These are phyloP conservation scores for Carollia perspicillata DNA, from an alignment of 2,113 vertebrate genomes.

Conservation along the genomic window DNA sequence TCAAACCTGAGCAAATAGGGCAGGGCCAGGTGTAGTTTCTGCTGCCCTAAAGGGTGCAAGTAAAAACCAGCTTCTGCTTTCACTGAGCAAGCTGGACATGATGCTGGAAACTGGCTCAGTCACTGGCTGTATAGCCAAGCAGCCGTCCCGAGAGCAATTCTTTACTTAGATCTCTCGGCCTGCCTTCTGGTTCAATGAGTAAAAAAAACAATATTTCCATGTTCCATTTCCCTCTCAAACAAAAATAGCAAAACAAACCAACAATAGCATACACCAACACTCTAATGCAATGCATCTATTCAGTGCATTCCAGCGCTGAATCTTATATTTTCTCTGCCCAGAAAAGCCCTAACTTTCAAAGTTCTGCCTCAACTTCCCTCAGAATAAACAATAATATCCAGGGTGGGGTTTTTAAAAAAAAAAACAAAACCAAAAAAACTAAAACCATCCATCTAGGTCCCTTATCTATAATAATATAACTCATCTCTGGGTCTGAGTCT, in stretches of 20 bases:
- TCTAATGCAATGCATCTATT: background rate
- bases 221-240: background rate
- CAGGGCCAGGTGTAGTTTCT: background rate
- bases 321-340: background rate
- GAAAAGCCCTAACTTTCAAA: background rate
- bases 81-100: background rate
- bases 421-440: too few relatives aligned
- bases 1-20: background rate
- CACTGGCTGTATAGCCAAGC: background rate
- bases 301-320: background rate
- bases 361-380: background rate
- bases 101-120: background rate
- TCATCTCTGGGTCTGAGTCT: background rate
- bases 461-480: background rate
- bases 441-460: background rate
- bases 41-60: background rate
- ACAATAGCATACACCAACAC: background rate
- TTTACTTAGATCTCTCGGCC: background rate
- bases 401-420: too few relatives aligned
- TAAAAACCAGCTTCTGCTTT: background rate
- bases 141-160: background rate
- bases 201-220: background rate
- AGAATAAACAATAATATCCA: background rate
- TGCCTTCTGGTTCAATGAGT: background rate
- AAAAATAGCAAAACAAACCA: background rate